Evolutionary conservation across 1,140 invertebrate species (phyloP).

Genomic region (Phymorhynchus buccinoides): DNA sequence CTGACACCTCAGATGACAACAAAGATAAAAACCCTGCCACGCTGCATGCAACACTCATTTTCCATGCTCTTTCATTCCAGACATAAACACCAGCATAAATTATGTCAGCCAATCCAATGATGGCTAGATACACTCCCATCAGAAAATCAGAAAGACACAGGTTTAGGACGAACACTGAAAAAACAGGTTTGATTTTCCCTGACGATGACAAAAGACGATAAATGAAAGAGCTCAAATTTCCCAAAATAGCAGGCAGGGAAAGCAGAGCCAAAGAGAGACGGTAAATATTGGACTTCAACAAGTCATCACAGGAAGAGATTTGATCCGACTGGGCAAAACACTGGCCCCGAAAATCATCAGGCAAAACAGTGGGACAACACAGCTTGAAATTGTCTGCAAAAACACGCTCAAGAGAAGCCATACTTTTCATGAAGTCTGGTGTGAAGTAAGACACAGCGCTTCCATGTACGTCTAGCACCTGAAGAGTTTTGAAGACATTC

Average conservation of each 20-base stretch:
- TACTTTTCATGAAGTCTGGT: background rate
- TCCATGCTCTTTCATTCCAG: background rate
- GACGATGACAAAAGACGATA: background rate
- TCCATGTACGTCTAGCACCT: background rate
- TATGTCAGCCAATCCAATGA: background rate
- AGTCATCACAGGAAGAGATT: conserved; percentile 3
- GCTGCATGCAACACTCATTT: background rate
- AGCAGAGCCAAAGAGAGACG: background rate
- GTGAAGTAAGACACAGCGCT: background rate
- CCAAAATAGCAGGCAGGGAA: background rate
- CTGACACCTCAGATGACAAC: background rate
- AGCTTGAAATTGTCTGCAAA: background rate
- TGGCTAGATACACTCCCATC: background rate
- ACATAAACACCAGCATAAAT: background rate
- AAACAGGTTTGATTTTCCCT: background rate
- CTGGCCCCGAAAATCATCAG: background rate
- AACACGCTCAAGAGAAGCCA: background rate
- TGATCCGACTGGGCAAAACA: background rate
- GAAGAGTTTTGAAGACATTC: background rate
- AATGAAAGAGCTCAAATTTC: background rate
- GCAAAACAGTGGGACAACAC: background rate
- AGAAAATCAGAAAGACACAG: background rate
- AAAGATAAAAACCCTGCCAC: background rate
- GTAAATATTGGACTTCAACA: background rate
- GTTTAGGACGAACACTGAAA: background rate